Evolutionary conservation across 2,797 vertebrate genomes (phyloP).

Genomic region (Coregonus ussuriensis): DNA sequence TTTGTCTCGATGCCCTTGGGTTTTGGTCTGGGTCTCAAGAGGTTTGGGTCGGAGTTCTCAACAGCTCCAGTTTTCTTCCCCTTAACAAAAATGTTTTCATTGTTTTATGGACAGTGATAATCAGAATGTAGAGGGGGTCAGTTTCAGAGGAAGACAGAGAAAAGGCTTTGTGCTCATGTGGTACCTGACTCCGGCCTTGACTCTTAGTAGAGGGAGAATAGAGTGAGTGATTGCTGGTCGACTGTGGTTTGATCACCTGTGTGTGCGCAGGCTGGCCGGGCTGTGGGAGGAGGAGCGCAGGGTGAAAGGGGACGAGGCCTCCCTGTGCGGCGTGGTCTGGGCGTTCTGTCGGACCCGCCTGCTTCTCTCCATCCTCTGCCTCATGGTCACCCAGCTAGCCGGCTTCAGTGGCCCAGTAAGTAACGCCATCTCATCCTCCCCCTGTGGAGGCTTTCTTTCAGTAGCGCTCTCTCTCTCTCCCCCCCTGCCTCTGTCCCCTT

Average conservation of each 20-base stretch:
- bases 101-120: neutral
- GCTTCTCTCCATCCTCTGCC: conserved; percentile 89
- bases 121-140: neutral
- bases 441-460: conserved; percentile 16
- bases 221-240: neutral
- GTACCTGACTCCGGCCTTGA: neutral
- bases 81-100: neutral
- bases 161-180: neutral
- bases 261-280: conserved; percentile 76
- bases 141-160: conserved; percentile 2
- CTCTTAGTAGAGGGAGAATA: neutral
- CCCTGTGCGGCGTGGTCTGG: conserved; percentile 85
- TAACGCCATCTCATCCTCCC: conserved; percentile 65
- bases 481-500: conserved; percentile 20
- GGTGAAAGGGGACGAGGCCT: conserved; percentile 79
- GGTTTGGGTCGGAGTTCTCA: too few species aligned
- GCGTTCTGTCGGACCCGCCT: conserved; percentile 89
- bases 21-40: too few species aligned
- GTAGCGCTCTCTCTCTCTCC: conserved; percentile 29
- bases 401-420: conserved; percentile 95
- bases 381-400: conserved; percentile 91
- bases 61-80: neutral
- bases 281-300: conserved; percentile 87
- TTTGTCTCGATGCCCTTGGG: too few species aligned
- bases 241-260: neutral